These are phyloP conservation scores for Theonella swinhoei DNA, from an alignment of 37 sponge, comb jelly and placozoan species.

Conservation along the genomic window DNA sequence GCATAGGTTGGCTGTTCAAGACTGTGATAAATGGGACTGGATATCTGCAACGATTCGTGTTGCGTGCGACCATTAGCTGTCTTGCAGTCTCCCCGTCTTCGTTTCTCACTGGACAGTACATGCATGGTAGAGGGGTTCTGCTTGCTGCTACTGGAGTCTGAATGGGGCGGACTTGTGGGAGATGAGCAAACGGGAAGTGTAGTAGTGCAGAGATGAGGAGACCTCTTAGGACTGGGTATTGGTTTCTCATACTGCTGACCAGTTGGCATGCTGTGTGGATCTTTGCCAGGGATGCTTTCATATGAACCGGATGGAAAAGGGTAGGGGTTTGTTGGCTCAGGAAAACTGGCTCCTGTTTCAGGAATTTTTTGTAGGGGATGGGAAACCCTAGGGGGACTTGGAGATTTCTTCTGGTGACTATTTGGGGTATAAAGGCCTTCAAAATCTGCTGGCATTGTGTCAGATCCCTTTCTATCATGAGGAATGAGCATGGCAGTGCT, in stretches of 20 bases:
- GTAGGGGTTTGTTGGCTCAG: slow-evolving; percentile 16
- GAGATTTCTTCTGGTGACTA: neutral
- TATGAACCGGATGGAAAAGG: slow-evolving; percentile 40
- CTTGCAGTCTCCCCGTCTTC: no score
- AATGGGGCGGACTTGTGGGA: neutral
- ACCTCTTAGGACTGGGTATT: neutral
- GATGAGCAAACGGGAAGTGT: neutral
- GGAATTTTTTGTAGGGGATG: slow-evolving; percentile 23
- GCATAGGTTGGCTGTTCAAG: neutral
- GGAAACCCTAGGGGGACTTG: neutral
- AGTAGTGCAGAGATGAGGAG: neutral
- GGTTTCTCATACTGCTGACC: neutral
- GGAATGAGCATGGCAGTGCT: neutral
- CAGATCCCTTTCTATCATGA: neutral
- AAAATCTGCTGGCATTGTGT: neutral
- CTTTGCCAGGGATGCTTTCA: slow-evolving; percentile 12
- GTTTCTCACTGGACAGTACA: no score
- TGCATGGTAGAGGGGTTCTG: no score
- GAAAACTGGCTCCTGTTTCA: slow-evolving; percentile 30
- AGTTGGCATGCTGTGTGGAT: neutral
- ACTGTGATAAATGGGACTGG: neutral
- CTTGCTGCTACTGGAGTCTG: no score
- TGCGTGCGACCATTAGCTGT: neutral
- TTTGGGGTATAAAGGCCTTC: neutral
- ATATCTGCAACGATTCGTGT: neutral